These are phyloP conservation scores for Zaprionus camerounensis DNA, from an alignment of 1,140 invertebrate genomes.

Conservation along the genomic window DNA sequence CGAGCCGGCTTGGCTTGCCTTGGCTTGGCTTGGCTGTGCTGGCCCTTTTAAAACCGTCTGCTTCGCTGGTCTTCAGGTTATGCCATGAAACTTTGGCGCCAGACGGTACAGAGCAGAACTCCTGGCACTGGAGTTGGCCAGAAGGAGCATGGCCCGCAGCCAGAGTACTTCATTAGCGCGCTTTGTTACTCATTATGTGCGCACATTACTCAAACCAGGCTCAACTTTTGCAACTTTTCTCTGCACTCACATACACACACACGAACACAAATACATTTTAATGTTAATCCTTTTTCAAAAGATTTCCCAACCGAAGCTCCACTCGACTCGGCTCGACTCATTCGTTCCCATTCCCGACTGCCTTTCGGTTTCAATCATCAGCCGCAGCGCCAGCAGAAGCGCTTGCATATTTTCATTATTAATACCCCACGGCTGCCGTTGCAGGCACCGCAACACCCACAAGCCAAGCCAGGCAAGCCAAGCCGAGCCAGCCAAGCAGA, in stretches of 20 bases:
- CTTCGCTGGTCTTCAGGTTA: slow-evolving; percentile 16
- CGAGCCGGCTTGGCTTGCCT: background rate
- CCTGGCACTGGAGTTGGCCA: slow-evolving; percentile 47
- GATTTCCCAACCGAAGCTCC: slow-evolving; percentile 36
- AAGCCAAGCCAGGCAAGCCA: slow-evolving; percentile 5
- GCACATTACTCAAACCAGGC: slow-evolving; percentile 74
- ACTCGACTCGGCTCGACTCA: slow-evolving; percentile 15
- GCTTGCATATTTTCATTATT: slow-evolving; percentile 81
- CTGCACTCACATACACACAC: slow-evolving; percentile 8
- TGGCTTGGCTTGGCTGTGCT: background rate
- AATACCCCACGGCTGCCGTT: slow-evolving; percentile 73
- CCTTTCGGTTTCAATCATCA: slow-evolving; percentile 77
- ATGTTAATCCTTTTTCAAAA: slow-evolving; percentile 82
- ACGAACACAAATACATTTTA: slow-evolving; percentile 50
- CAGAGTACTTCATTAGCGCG: slow-evolving; percentile 79
- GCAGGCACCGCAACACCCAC: slow-evolving; percentile 54
- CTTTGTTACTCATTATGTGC: slow-evolving; percentile 79
- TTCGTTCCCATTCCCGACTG: slow-evolving; percentile 22
- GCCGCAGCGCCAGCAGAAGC: slow-evolving; percentile 56
- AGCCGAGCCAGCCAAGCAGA: background rate
- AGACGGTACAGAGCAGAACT: slow-evolving; percentile 10
- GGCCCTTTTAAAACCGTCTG: slow-evolving; percentile 1
- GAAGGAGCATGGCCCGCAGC: slow-evolving; percentile 39
- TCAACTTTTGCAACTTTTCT: slow-evolving; percentile 58
- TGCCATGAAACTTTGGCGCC: slow-evolving; percentile 23